These are phyloP conservation scores for Osmerus mordax DNA, from an alignment of 2,113 vertebrate genomes.

Conservation along the genomic window DNA sequence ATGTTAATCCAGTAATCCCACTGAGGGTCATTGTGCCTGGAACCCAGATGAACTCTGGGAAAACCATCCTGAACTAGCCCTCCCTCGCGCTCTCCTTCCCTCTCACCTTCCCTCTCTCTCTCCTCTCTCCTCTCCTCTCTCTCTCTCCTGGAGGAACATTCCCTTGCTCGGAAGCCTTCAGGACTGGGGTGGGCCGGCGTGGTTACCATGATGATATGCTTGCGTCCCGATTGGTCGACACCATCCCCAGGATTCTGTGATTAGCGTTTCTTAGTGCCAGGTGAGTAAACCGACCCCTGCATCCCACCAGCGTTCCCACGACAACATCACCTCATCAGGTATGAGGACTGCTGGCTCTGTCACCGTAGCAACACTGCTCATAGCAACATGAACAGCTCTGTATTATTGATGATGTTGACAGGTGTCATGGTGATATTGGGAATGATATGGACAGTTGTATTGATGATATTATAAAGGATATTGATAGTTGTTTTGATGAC, in stretches of 20 bases:
- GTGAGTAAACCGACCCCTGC: not conserved
- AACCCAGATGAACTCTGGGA: slow-evolving; percentile 15
- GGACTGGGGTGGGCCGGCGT: not conserved
- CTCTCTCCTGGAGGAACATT: not conserved
- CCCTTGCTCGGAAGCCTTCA: not conserved
- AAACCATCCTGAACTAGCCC: not conserved
- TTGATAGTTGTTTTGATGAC: too few relatives aligned
- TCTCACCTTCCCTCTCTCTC: not conserved
- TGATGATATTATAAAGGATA: too few relatives aligned
- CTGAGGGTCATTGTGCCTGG: not conserved
- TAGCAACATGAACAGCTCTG: too few relatives aligned
- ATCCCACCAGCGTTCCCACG: too few relatives aligned
- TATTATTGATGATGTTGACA: too few relatives aligned
- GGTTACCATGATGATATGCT: not conserved
- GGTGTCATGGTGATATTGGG: too few relatives aligned
- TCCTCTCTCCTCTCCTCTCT: not conserved
- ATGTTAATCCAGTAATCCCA: slow-evolving; percentile 10
- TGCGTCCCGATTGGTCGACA: not conserved
- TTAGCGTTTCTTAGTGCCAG: not conserved
- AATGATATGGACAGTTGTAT: too few relatives aligned
- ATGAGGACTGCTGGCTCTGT: too few relatives aligned
- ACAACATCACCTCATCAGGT: too few relatives aligned
- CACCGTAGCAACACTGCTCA: too few relatives aligned
- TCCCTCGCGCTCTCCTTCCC: too few relatives aligned
- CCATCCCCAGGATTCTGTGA: not conserved